phyloP scores from a whole-genome alignment of 2,888 invertebrate genomes.

The Agonopterix subpropinquella region DNA sequence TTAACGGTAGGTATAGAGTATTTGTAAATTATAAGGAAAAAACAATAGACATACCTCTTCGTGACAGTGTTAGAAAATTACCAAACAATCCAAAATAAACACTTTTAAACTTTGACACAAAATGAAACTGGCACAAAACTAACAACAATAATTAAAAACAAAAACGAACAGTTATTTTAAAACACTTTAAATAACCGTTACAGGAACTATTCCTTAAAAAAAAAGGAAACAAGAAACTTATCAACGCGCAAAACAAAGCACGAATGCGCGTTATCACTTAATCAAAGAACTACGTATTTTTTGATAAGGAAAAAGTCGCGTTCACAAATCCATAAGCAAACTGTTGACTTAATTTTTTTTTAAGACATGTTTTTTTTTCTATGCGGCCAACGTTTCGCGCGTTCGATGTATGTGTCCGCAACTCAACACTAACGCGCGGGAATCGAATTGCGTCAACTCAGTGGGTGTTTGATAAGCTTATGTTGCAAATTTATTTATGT shows the following conservation, averaged over 20 bases:
- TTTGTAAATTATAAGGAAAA: too few species aligned
- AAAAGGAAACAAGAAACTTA: not conserved
- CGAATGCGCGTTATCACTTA: slow-evolving; percentile 3
- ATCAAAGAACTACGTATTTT: not conserved
- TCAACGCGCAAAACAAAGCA: too few species aligned
- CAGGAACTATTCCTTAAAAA: slow-evolving; percentile 1
- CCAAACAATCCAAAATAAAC: slow-evolving; percentile 1
- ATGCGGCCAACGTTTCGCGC: not conserved
- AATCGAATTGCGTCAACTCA: slow-evolving; percentile 22
- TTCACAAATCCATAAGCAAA: slow-evolving; percentile 1
- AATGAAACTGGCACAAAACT: not conserved
- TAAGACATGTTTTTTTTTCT: slow-evolving; percentile 3
- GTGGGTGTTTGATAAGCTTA: slow-evolving; percentile 31
- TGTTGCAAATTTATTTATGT: slow-evolving; percentile 18
- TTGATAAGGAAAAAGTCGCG: not conserved
- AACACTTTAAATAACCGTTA: not conserved
- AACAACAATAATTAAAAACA: not conserved
- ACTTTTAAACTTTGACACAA: not conserved
- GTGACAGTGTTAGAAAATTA: not conserved
- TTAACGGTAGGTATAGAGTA: too few species aligned
- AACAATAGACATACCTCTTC: slow-evolving; percentile 1
- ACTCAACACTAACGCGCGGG: slow-evolving; percentile 1
- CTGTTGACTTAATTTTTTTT: slow-evolving; percentile 1
- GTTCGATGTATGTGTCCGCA: not conserved
- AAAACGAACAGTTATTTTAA: not conserved